Evolutionary conservation across 2,113 vertebrate species (phyloP).

Genomic region (Daboia siamensis): DNA sequence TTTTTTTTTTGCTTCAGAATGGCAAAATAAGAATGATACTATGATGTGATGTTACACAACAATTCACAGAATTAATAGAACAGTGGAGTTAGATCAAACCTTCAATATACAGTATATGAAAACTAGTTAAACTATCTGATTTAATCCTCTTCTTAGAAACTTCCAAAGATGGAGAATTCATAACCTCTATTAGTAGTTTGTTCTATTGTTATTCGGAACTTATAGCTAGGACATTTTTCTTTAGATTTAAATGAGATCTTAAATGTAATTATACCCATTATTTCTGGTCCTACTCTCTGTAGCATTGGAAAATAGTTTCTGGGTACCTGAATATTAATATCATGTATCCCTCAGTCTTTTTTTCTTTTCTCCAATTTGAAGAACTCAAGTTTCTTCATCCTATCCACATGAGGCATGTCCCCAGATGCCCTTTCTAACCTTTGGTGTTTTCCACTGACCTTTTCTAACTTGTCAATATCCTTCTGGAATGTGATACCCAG

Average conservation of each 20-base stretch:
- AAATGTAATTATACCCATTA: not conserved
- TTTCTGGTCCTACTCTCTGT: not conserved
- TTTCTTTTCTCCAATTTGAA: not conserved
- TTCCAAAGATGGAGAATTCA: not conserved
- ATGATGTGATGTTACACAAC: not conserved
- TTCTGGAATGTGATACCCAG: not conserved
- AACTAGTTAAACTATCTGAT: not conserved
- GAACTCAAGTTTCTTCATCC: not conserved
- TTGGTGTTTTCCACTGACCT: not conserved
- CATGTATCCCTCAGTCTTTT: not conserved
- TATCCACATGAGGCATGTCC: not conserved
- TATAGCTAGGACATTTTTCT: not conserved
- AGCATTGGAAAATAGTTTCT: not conserved
- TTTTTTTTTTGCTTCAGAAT: not conserved
- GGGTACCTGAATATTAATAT: not conserved
- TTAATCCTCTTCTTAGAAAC: not conserved
- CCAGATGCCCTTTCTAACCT: not conserved
- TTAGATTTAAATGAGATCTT: not conserved
- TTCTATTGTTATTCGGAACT: not conserved
- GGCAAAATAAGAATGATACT: not conserved
- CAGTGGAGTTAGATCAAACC: not conserved
- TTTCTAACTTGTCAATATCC: not conserved
- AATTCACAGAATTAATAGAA: not conserved
- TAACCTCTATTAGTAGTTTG: not conserved
- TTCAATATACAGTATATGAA: not conserved